These are phyloP conservation scores for Dasysyrphus albostriatus DNA, from an alignment of 2,888 invertebrate genomes.

Conservation along the genomic window DNA sequence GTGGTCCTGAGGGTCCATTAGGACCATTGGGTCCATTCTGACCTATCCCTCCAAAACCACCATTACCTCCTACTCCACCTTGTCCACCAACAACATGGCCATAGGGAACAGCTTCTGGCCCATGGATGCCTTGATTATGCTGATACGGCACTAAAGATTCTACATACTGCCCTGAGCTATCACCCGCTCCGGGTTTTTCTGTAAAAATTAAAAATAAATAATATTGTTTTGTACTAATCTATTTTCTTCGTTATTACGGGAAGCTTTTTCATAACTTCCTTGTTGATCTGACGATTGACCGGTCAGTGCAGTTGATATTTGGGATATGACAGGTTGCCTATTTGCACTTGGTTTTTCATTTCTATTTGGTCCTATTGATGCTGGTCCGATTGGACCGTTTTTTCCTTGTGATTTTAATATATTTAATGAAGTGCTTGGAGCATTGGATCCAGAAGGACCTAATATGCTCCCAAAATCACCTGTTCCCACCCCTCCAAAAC, in stretches of 20 bases:
- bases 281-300: not conserved
- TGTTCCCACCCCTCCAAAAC: not conserved
- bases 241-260: slow-evolving; percentile 17
- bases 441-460: not conserved
- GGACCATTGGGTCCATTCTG: slow-evolving; percentile 51
- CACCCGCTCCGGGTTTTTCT: slow-evolving; percentile 19
- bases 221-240: not conserved
- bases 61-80: slow-evolving; percentile 60
- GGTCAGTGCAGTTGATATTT: not conserved
- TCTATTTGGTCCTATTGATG: not conserved
- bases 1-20: slow-evolving; percentile 39
- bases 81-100: slow-evolving; percentile 58
- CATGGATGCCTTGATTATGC: slow-evolving; percentile 78
- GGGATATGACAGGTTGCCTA: not conserved
- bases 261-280: slow-evolving; percentile 22
- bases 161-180: slow-evolving; percentile 55
- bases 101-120: slow-evolving; percentile 69
- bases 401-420: not conserved
- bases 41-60: slow-evolving; percentile 77
- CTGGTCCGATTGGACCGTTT: too few species aligned
- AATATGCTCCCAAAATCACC: not conserved
- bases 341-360: not conserved
- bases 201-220: slow-evolving; percentile 16
- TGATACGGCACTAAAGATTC: slow-evolving; percentile 73
- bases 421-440: too few species aligned